Base-by-base conservation (phyloP, 2,113 vertebrate species). In the Chaetodon trifascialis region DNA sequence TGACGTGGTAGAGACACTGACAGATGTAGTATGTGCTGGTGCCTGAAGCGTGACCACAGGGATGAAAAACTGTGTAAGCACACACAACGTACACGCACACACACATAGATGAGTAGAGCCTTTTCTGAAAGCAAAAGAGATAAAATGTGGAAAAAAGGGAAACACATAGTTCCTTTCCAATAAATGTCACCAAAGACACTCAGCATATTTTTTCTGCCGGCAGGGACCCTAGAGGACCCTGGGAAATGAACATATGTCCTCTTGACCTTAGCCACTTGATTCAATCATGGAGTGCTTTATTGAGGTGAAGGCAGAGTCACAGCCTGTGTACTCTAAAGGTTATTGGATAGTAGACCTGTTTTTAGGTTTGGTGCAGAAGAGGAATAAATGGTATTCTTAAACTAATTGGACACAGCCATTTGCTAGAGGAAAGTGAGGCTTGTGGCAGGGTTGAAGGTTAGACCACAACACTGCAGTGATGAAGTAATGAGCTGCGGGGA, bases 301-400 rank as follows among this genome's bases (percentile, higher is more conserved):
- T 94, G 94, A 93, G 94, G 94, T 95, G 94, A 94, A 91, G 85
- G 85, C 83, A 92, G 91, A 94, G 94, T 95, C 94, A 94, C 84
- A 77, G 91, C 83, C 85, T 83, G 84, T 88, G 92, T 80, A 86
- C 87, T 90, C 86, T 59, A 90, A 93, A 93, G 92, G 91, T 94
- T 93, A 94, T 94, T 93, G 91, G 89, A 84, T 86, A 75, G 82
- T 80, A 44, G 87, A 81, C 68, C 85, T 89, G 86, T 83, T 92
- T 89, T 86, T 88, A 89, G 87, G 82, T 81, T 79, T 59, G 59
- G 76, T 73, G 66, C 83, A 68, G 60, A 60, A 82, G 82, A 75
- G 56, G 78, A 88, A 90, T 82, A 84, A 82, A 91, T 88, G 76
- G 77, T 89, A 79, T 76, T 82, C 87, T 85, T 90, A 85, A 94